Base-by-base conservation (phyloP, 2,113 vertebrate species). In the Ophiodon elongatus region DNA sequence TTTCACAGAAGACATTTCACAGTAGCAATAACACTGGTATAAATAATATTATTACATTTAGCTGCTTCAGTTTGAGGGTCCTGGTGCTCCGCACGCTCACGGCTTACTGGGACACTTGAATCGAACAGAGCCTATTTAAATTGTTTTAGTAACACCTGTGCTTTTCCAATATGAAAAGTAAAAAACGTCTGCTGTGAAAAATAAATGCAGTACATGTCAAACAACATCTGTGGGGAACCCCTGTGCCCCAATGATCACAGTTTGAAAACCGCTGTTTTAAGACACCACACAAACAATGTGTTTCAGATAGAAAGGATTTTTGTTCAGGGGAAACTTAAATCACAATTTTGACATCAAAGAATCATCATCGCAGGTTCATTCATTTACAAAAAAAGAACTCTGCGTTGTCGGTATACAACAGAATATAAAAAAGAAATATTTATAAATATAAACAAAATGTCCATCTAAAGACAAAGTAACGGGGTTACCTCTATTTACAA, bases 361-460 rank as follows among this genome's bases (percentile, higher is more conserved):
- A 25, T 79, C 43, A 39, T 79, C 37, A 47, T 73, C 52, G 72
- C 56, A 68, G 13, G 54, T 81, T 73, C 27, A 21, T 74, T 82
- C 6, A 69, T 77, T 86, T 39, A 82, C 50, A 82, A 81, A 88
- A 74, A 74, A 79, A 84, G 6, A 66, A 73, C 50, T 31, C 15
- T 31, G 23, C 19, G 3, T 50, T 29, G 0, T 56, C 43, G 7
- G 10, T 14, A 47, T 57, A 9, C 27, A 68, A 25, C 23, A 56
- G 50, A 76, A 79, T 75, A 85, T 50, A 90, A 80, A 69, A 84
- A 84, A 41, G 17, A 56, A 74, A 25, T 63, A 31, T 65, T 83
- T 87, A 92, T 92, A 92, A 95, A 94, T 94, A 94, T 89, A 60
- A 89, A 91, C 86, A 93, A 71, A 81, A 39, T 23, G 73, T 76